Conservation (phyloP, 2,888 invertebrate genomes). For the Keiferia lycopersicella region DNA sequence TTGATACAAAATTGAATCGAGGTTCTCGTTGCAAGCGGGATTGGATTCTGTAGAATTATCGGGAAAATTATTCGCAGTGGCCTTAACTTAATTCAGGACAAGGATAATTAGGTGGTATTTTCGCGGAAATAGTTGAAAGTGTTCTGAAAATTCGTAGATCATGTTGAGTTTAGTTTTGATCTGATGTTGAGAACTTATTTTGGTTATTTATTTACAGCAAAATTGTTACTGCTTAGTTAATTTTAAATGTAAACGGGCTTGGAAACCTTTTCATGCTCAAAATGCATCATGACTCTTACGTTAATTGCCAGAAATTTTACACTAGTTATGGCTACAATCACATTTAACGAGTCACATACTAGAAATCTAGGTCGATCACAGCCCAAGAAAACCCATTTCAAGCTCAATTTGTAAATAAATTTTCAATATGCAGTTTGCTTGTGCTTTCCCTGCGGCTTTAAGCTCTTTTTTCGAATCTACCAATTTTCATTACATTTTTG, state of each 20-base stretch:
- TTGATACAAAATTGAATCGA: slow-evolving; percentile 55
- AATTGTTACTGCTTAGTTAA: too few relatives aligned
- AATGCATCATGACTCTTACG: too few relatives aligned
- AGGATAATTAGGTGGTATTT: background rate
- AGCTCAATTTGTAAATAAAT: background rate
- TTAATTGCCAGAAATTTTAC: too few relatives aligned
- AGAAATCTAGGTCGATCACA: background rate
- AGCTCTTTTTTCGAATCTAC: too few relatives aligned
- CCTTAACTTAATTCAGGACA: background rate
- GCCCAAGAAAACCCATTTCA: too few relatives aligned
- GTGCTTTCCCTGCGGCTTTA: background rate
- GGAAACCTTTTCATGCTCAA: too few relatives aligned
- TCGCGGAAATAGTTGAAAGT: background rate
- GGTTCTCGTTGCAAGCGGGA: slow-evolving; percentile 4
- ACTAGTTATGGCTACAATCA: too few relatives aligned
- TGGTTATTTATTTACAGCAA: too few relatives aligned
- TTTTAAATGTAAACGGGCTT: too few relatives aligned
- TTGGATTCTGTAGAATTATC: slow-evolving; percentile 4
- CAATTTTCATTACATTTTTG: background rate
- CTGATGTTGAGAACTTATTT: too few relatives aligned
- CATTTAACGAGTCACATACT: background rate
- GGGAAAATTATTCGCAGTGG: background rate
- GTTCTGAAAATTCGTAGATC: too few relatives aligned
- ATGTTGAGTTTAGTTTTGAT: too few relatives aligned
- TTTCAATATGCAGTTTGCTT: background rate